Percentiles rank a stretch among this genome's conserved stretches.
These are phyloP conservation scores for Origma solitaria DNA, from an alignment of 2,113 vertebrate genomes.

Conservation along the genomic window DNA sequence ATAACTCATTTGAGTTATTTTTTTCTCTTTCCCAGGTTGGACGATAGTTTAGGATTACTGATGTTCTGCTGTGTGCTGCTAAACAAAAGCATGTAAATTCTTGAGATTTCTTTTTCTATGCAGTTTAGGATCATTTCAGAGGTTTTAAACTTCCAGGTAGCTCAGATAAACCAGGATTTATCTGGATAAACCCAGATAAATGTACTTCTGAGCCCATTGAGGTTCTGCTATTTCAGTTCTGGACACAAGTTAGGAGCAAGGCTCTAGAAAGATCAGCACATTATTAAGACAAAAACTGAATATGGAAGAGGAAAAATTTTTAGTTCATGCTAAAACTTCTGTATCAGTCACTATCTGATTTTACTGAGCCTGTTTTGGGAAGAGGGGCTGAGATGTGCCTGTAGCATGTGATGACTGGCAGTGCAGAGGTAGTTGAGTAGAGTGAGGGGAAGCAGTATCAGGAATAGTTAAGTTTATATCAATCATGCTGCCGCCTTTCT, in stretches of 20 bases:
- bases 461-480: not conserved
- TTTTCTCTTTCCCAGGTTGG: not conserved
- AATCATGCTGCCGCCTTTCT: not conserved
- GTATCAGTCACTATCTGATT: not conserved
- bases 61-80: not conserved
- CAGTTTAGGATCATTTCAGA: not conserved
- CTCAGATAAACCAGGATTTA: not conserved
- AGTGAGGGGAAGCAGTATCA: not conserved
- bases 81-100: not conserved
- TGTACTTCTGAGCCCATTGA: not conserved
- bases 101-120: not conserved
- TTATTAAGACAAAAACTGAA: not conserved
- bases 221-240: not conserved
- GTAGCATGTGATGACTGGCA: fast-evolving
- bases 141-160: not conserved
- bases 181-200: too few relatives aligned
- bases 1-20: not conserved
- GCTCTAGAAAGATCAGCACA: not conserved
- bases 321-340: not conserved
- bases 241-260: not conserved
- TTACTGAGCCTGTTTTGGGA: not conserved
- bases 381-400: not conserved
- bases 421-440: not conserved
- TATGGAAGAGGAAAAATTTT: not conserved
- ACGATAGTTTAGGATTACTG: not conserved